Evolutionary conservation across 1,140 invertebrate species (phyloP).

Genomic region (Macrobrachium nipponense): DNA sequence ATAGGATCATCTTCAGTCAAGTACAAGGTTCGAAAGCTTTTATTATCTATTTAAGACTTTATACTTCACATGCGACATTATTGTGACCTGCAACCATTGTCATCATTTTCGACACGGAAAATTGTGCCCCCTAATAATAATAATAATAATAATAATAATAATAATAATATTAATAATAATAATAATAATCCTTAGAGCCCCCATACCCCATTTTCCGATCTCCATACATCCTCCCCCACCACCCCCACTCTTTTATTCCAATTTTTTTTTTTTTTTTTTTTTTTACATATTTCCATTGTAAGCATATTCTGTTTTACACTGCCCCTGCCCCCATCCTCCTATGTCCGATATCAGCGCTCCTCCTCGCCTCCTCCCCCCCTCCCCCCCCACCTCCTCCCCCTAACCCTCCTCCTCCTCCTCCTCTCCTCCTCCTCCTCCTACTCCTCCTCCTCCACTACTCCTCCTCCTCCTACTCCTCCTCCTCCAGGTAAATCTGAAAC

Average conservation of each 20-base stretch:
- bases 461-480: not conserved
- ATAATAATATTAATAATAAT: not conserved
- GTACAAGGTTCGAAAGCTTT: too few species aligned
- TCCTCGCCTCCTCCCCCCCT: too few species aligned
- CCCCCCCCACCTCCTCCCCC: not conserved
- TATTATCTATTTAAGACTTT: too few species aligned
- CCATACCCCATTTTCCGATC: not conserved
- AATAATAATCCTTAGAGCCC: not conserved
- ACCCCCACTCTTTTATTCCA: not conserved
- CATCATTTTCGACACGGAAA: too few species aligned
- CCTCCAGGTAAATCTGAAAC: not conserved
- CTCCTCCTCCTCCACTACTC: not conserved
- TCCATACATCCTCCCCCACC: not conserved
- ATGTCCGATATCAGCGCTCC: not conserved
- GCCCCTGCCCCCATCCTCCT: not conserved
- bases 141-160: too few species aligned
- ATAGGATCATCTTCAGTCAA: too few species aligned
- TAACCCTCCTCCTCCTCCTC: conserved; percentile 9
- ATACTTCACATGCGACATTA: too few species aligned
- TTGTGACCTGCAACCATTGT: too few species aligned
- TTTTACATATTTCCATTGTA: not conserved
- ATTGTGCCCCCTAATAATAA: too few species aligned
- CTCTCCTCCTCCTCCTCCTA: not conserved
- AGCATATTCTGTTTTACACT: not conserved
- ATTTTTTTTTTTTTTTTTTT: not conserved